Percentiles rank a stretch among this genome's conserved stretches.
phyloP scores from a whole-genome alignment of 2,113 vertebrate genomes.

The Hippocampus zosterae region DNA sequence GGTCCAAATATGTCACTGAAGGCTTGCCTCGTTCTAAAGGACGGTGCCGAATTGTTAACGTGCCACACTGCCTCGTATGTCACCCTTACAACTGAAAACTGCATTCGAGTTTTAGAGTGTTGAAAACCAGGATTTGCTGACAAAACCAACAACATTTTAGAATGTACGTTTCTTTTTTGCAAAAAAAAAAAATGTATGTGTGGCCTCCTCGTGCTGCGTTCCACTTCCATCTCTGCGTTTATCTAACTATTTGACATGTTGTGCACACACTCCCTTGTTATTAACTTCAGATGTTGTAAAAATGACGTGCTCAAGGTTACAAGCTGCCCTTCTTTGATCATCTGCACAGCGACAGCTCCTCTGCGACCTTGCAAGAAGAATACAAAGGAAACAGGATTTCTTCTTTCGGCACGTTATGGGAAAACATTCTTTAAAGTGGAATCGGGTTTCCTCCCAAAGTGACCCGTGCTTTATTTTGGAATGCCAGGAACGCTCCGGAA shows the following conservation, averaged over 20 bases:
- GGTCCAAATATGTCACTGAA: conserved; percentile 11
- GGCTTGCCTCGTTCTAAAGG: conserved; percentile 5
- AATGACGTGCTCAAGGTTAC: conserved; percentile 40
- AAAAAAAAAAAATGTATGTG: background rate
- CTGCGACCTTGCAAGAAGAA: conserved; percentile 25
- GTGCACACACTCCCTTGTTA: conserved; percentile 27
- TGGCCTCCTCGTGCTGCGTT: conserved; percentile 23
- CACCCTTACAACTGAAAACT: background rate
- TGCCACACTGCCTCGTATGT: conserved; percentile 3
- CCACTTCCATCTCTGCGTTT: conserved; percentile 14
- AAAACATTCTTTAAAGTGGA: conserved; percentile 56
- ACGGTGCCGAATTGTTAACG: conserved; percentile 12
- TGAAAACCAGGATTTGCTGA: too few relatives aligned
- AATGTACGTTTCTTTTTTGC: background rate
- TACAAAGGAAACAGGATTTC: conserved; percentile 33
- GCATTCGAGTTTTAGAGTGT: too few relatives aligned
- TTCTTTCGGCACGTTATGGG: conserved; percentile 41
- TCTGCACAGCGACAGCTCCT: conserved; percentile 41
- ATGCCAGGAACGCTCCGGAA: conserved; percentile 57
- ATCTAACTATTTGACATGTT: conserved; percentile 16
- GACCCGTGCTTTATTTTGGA: conserved; percentile 57
- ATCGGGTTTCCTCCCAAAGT: conserved; percentile 56
- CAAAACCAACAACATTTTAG: background rate
- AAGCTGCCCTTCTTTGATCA: conserved; percentile 52
- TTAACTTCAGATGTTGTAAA: conserved; percentile 55